Evolutionary conservation across 2,113 vertebrate species (phyloP), one percentile per base, ranked within the genome.

Genomic region (Brachypodius melanocephalos): DNA sequence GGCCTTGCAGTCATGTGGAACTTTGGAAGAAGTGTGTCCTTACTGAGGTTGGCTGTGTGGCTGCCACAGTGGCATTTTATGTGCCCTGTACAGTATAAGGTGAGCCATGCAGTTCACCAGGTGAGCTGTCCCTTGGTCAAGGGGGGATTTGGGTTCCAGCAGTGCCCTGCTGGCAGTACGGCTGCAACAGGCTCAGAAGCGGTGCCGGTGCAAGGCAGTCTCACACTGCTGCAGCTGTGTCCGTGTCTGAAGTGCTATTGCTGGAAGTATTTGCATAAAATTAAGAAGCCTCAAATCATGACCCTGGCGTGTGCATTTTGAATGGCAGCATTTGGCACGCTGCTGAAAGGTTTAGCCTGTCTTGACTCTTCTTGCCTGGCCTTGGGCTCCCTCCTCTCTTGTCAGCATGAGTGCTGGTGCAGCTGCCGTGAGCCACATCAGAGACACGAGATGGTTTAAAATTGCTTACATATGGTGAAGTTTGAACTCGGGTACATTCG

Each of bases 71-170:
- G 42, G 24, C 34, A 52, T 29, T 48, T 79, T 3, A 0, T 5
- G 0, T 1, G 1, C 36, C 66, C 34, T 0, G 1, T 48, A 6
- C 4, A 7, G n/a, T 29, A 26, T 31, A 16, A 42, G 43, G 34
- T 0, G 1, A 84, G 65, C 13, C 26, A 17, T 73, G 32, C 36
- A 25, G 17, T 14, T 82, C n/a, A 11, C 36, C 59, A n/a, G 34
- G 8, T 36, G 31, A 76, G 11, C 49, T 69, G 58, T 45, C 42
- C 58, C 26, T 1, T 68, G 61, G 52, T 75, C 25, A 17, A 14
- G 36, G 52, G 21, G 6, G 65, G 17, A 21, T 40, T 84, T 1
- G 1, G 61, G 36, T 71, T 89, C 32, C 29, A 6, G 12, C 31
- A n/a, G 46, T 26, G 28, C 58, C 58, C 29, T 62, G 18, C 22